Base-by-base conservation (phyloP, 2,113 vertebrate species). In the Chrysochloris asiatica region DNA sequence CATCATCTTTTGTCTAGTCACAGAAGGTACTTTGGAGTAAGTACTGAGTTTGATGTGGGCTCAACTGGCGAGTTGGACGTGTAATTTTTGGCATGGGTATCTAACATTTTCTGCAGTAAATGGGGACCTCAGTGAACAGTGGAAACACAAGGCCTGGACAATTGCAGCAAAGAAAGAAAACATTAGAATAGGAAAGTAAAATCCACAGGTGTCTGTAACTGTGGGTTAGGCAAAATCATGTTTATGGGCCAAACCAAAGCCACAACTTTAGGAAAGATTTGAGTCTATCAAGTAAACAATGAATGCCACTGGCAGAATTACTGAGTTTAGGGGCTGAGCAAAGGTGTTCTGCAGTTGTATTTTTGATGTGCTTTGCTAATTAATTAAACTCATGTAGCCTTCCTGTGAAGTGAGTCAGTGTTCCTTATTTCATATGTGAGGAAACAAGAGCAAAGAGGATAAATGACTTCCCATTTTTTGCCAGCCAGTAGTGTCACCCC, bases 1-100 rank as follows among this genome's bases (percentile, higher is more conserved):
- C 84, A 93, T 96, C 94, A 85, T 95, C 94, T 95, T 96, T 97
- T 96, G 94, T 96, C 96, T 96, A 94, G 80, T 95, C 89, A 95
- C 95, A 96, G 96, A 95, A 96, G 93, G 94, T 96, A 91, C 93
- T 95, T 93, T 94, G 86, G 86, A 94, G 81, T 88, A 97, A 73
- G 88, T 45, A 95, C 89, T 76, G 93, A 94, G 91, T 90, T 94
- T 97, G 86, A 92, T 94, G 93, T 95, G 80, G 77, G 94, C 88
- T 96, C 59, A 89, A 92, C 95, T 96, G 93, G 88, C 92, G 75
- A 71, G 71, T 91, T 21, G 41, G 86, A 94, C 88, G 72, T 92
- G 86, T 30, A 43, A 71, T 83, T 89, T 95, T 90, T 95, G 93
- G 93, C 95, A 72, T 47, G 48, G 41, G 22, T 69, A 38, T 79